These are phyloP conservation scores for Telmatochromis sp. DNA, from an alignment of 2,113 vertebrate genomes.

Conservation along the genomic window DNA sequence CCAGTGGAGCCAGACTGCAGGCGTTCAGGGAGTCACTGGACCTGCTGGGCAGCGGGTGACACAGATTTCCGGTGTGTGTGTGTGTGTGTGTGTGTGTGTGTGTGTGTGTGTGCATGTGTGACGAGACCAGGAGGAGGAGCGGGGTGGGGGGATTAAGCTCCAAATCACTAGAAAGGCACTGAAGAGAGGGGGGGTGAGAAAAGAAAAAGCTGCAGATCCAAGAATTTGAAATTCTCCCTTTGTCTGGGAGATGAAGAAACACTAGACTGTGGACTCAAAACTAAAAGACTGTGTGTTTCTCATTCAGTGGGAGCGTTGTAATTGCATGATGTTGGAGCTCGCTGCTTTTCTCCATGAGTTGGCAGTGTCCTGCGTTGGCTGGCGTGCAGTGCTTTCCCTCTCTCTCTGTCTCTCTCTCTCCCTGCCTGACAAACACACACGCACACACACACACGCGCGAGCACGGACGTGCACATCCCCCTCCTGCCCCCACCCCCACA, in stretches of 20 bases:
- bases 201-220: slow-evolving; percentile 42
- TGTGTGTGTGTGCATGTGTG: not conserved
- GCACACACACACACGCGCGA: not conserved
- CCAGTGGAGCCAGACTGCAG: slow-evolving; percentile 71
- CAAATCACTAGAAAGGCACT: slow-evolving; percentile 68
- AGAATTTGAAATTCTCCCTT: slow-evolving; percentile 67
- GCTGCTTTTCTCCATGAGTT: slow-evolving; percentile 69
- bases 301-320: slow-evolving; percentile 53
- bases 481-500: not conserved
- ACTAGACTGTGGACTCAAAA: slow-evolving; percentile 49
- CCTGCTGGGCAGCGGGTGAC: slow-evolving; percentile 72
- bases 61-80: slow-evolving; percentile 67
- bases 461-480: not conserved
- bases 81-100: slow-evolving; percentile 37
- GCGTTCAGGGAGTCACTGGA: slow-evolving; percentile 71
- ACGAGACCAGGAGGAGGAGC: slow-evolving; percentile 24
- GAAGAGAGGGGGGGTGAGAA: not conserved
- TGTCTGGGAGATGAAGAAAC: slow-evolving; percentile 60
- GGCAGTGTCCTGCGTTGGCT: slow-evolving; percentile 69
- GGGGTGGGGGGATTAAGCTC: slow-evolving; percentile 61
- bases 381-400: slow-evolving; percentile 61
- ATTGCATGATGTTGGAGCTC: slow-evolving; percentile 63
- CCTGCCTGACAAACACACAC: slow-evolving; percentile 49
- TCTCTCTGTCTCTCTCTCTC: not conserved
- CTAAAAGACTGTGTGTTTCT: slow-evolving; percentile 54